Percentiles rank a stretch among this genome's conserved stretches.
These are phyloP conservation scores for Plectus sambesii DNA, from an alignment of 1,140 invertebrate genomes.

Conservation along the genomic window DNA sequence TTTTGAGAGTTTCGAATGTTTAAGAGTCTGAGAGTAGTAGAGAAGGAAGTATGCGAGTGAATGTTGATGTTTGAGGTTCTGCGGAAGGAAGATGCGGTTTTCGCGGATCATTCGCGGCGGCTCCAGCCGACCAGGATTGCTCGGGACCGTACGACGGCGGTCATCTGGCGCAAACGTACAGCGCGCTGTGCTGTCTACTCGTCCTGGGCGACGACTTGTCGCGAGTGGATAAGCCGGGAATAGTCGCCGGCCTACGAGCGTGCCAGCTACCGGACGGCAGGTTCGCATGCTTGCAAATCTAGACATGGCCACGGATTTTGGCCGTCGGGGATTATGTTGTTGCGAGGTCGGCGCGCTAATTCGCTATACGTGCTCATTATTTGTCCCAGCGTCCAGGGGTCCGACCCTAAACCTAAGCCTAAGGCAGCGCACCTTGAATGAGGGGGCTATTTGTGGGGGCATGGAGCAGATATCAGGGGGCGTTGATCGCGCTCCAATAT, in stretches of 20 bases:
- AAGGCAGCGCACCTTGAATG: neutral
- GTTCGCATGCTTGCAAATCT: slow-evolving; percentile 38
- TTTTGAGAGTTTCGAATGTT: no score
- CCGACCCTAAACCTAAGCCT: neutral
- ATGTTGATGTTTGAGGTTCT: no score
- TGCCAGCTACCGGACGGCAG: slow-evolving; percentile 56
- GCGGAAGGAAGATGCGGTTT: slow-evolving; percentile 42
- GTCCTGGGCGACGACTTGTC: slow-evolving; percentile 81
- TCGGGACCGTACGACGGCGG: slow-evolving; percentile 25
- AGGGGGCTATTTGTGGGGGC: neutral
- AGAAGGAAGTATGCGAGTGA: no score
- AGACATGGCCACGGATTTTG: neutral
- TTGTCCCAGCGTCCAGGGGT: slow-evolving; percentile 7
- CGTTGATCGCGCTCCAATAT: no score
- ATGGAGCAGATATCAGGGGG: no score
- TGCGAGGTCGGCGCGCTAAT: neutral
- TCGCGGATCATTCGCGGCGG: slow-evolving; percentile 28
- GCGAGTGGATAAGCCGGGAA: slow-evolving; percentile 63
- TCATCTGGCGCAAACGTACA: slow-evolving; percentile 66
- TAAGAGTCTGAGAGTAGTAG: no score
- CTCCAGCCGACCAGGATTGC: slow-evolving; percentile 32
- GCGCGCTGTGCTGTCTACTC: slow-evolving; percentile 68
- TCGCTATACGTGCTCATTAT: slow-evolving; percentile 13
- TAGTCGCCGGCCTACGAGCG: slow-evolving; percentile 59
- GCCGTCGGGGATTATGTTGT: slow-evolving; percentile 4